Evolutionary conservation across 2,113 vertebrate genomes (phyloP), one percentile per base, ranked within the genome.

Genomic region (Diphyllodes magnificus): DNA sequence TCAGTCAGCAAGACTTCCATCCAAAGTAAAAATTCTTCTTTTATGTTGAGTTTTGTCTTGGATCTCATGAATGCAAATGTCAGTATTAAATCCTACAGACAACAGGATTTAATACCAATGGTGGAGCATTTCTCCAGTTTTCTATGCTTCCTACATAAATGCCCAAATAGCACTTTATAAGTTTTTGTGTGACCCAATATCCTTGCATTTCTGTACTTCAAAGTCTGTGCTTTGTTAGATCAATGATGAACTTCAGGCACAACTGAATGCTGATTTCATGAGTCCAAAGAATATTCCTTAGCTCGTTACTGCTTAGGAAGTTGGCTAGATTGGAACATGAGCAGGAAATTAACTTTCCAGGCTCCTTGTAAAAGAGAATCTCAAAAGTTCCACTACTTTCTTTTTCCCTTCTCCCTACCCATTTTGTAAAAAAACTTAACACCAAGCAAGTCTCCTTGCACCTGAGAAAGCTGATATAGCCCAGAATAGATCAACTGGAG

Each of bases 1-100:
- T 99, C 92, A 99, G 98, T 95, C 99, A 99, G 79, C 98, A 98
- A 92, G 99, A 99, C 96, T 99, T 99, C 96, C 99, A 99, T 95
- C 99, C 99, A 94, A 99, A 99, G 99, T 99, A 98, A 95, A 97
- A 95, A 92, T 13, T 14, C 21, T 8, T 54, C 9, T 39, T 69
- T 51, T 64, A 5, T 50, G 10, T 47, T 42, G 22, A 35, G 5
- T 71, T 91, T 75, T 92, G 18, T 77, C 65, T 44, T 73, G 42
- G 19, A 17, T 83, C 56, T 71, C 33, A 10, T 35, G 21, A 83
- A 69, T 82, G 40, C 22, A 28, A 18, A 69, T 82, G 30, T 69
- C 49, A 35, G 4, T 24, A 24, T 69, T 53, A 61, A 86, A 39
- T 53, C 19, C 51, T 90, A 9, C 17, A 31, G 22, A 45, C 49